Evolutionary conservation across 1,140 invertebrate species (phyloP), one percentile per base, ranked within the genome.

Genomic region (Camponotus pennsylvanicus): DNA sequence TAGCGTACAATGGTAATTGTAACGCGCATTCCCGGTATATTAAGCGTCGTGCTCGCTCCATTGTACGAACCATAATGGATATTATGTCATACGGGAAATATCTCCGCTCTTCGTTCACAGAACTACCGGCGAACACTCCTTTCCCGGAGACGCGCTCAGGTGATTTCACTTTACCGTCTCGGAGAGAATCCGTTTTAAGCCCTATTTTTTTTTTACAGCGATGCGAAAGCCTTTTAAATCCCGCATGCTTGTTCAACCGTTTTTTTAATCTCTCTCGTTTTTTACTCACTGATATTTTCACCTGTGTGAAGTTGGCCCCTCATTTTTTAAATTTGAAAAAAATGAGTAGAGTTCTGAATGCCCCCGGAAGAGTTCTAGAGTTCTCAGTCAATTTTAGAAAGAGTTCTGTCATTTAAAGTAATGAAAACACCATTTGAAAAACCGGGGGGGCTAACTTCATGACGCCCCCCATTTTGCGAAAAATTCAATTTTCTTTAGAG

Each of bases 81-180:
- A 90, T 90, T 90, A 88, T 82, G 89, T 89, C 89, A 90, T 85
- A 76, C 77, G 86, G 86, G 70, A 90, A 90, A 90, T 88, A 89
- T 63, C 82, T 77, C 2, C 13, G 64, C 59, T 52, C 49, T 18
- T 64, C 80, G 85, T 63, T 89, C 87, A 57, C 84, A 63, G 77
- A 64, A 73, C n/a, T 18, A 40, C 76, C 75, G 66, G 59, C 64
- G 42, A 70, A 21, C n/a, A 61, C 67, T 88, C 76, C 86, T 86
- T 84, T 83, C 78, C 32, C 15, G 71, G 32, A 40, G 55, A 83
- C 32, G 42, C 69, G 69, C 83, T 64, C 32, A 64, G 61, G 64
- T 76, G 70, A 76, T 66, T 77, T 76, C 37, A 64, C 37, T 52
- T 18, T 69, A 75, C 45, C 75, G 71, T 77, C 73, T 73, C 79